These are phyloP conservation scores for Diogma glabrata DNA, from an alignment of 2,888 invertebrate species.

Conservation along the genomic window DNA sequence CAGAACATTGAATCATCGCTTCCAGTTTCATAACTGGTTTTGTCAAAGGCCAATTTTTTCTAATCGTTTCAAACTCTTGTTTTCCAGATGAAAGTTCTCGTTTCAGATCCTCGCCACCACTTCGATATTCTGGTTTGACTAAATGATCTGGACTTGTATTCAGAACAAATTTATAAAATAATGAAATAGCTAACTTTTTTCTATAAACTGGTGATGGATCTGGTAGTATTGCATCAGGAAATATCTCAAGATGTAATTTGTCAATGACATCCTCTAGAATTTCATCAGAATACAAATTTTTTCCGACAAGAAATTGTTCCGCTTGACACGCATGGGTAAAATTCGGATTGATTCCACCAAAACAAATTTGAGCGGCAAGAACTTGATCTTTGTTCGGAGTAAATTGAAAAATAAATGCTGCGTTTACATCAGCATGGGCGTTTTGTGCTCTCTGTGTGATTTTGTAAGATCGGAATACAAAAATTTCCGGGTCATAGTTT, in stretches of 20 bases:
- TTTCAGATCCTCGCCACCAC: slow-evolving; percentile 45
- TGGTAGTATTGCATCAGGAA: slow-evolving; percentile 44
- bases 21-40: slow-evolving; percentile 52
- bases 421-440: slow-evolving; percentile 63
- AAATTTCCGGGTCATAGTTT: slow-evolving; percentile 24
- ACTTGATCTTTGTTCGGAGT: slow-evolving; percentile 33
- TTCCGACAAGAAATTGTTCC: neutral
- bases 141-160: slow-evolving; percentile 35
- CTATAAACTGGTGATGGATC: slow-evolving; percentile 57
- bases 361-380: slow-evolving; percentile 42
- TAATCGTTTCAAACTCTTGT: slow-evolving; percentile 48
- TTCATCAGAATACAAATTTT: slow-evolving; percentile 31
- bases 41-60: slow-evolving; percentile 48
- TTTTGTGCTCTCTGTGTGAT: slow-evolving; percentile 62
- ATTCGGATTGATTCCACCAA: slow-evolving; percentile 43
- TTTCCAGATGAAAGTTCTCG: slow-evolving; percentile 53
- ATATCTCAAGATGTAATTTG: slow-evolving; percentile 38
- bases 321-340: neutral
- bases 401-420: slow-evolving; percentile 53
- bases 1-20: slow-evolving; percentile 42
- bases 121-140: slow-evolving; percentile 23
- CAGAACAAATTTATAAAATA: slow-evolving; percentile 32
- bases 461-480: slow-evolving; percentile 42
- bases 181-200: slow-evolving; percentile 51
- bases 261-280: slow-evolving; percentile 29